A percentile compares a stretch with the other conserved stretches of the same genome.
phyloP scores from a whole-genome alignment of 2,888 invertebrate species.

The Microchrysa polita region DNA sequence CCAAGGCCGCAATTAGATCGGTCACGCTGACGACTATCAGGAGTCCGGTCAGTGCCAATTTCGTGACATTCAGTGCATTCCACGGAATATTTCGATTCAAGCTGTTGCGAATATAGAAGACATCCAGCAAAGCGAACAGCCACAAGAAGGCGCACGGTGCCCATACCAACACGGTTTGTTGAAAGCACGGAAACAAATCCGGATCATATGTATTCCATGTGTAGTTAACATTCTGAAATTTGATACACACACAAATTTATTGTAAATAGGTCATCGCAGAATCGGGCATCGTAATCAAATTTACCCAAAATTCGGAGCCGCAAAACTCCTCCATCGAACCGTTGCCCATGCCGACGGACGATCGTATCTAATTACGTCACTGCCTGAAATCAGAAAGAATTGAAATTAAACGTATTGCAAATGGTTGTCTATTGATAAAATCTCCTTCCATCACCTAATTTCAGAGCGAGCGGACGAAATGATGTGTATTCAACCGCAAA shows the following conservation, averaged over 20 bases:
- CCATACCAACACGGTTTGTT: slow-evolving; percentile 91
- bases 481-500: too few relatives aligned
- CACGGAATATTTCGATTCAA: slow-evolving; percentile 82
- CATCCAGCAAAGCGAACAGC: slow-evolving; percentile 78
- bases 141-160: slow-evolving; percentile 86
- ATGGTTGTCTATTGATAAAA: too few relatives aligned
- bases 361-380: slow-evolving; percentile 30
- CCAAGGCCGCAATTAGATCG: slow-evolving; percentile 74
- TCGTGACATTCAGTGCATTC: slow-evolving; percentile 76
- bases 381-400: slow-evolving; percentile 35
- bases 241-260: slow-evolving; percentile 8
- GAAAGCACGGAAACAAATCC: slow-evolving; percentile 89
- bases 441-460: too few relatives aligned
- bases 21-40: slow-evolving; percentile 74
- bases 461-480: too few relatives aligned
- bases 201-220: slow-evolving; percentile 87
- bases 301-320: slow-evolving; percentile 84
- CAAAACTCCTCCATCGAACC: slow-evolving; percentile 80
- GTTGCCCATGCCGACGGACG: slow-evolving; percentile 49
- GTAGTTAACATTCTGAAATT: slow-evolving; percentile 76
- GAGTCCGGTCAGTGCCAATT: slow-evolving; percentile 72
- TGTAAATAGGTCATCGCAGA: background rate
- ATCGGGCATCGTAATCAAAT: slow-evolving; percentile 57
- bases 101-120: slow-evolving; percentile 79
- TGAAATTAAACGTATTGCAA: background rate